phyloP scores from a whole-genome alignment of 2,888 invertebrate species.

The Anodontia alba region DNA sequence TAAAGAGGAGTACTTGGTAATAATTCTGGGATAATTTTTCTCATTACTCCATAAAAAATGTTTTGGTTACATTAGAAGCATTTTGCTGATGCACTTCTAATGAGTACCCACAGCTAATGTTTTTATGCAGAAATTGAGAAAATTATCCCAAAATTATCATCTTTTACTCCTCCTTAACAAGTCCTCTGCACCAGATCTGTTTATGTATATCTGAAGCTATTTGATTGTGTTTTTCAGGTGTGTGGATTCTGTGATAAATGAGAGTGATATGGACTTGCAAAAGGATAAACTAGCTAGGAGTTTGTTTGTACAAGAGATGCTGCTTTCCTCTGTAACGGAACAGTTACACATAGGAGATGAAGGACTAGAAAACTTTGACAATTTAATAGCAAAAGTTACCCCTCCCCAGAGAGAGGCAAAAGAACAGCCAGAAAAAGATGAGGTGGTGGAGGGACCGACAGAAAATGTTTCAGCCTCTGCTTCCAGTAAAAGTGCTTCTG shows the following conservation, averaged over 20 bases:
- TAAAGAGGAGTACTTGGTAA: no score
- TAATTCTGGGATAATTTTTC: no score
- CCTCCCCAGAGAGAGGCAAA: slow-evolving; percentile 47
- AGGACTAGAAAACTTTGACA: slow-evolving; percentile 57
- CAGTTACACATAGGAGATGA: slow-evolving; percentile 72
- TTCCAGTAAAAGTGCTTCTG: slow-evolving; percentile 30
- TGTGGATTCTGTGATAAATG: slow-evolving; percentile 71
- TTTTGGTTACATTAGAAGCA: no score
- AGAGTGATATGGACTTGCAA: slow-evolving; percentile 66
- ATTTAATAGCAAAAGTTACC: slow-evolving; percentile 49
- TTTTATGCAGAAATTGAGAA: no score
- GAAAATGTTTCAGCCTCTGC: slow-evolving; percentile 34
- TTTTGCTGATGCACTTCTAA: no score
- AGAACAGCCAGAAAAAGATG: slow-evolving; percentile 41
- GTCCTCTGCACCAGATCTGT: no score
- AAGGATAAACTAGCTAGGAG: slow-evolving; percentile 87
- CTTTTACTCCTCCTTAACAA: no score
- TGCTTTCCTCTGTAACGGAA: slow-evolving; percentile 88
- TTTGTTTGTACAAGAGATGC: slow-evolving; percentile 90
- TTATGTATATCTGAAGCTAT: no score
- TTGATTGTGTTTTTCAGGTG: slow-evolving; percentile 64
- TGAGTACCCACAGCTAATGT: no score
- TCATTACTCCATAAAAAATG: no score
- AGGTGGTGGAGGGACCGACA: slow-evolving; percentile 37
- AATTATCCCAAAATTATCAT: no score